Conservation (phyloP, 2,113 vertebrate species). For the Apodemus speciosus region DNA sequence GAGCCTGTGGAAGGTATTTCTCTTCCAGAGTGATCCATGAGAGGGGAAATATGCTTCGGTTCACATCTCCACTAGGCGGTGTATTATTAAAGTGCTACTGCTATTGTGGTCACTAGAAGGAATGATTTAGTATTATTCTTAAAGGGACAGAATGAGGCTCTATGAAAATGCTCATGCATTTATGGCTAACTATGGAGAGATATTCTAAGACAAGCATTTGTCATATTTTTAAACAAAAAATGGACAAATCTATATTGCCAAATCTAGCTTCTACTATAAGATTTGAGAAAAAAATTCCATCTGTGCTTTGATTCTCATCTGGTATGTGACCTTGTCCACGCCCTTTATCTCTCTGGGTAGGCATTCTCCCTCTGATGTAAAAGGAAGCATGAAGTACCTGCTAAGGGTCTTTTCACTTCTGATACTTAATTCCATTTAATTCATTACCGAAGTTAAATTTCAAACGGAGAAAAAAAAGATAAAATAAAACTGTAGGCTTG, state of each 20-base stretch:
- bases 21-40: not conserved
- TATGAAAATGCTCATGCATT: not conserved
- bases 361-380: not conserved
- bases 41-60: not conserved
- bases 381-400: not conserved
- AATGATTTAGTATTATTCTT: conserved; percentile 31
- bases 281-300: conserved; percentile 22
- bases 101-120: not conserved
- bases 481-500: not conserved
- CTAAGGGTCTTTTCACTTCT: not conserved
- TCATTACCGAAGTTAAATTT: not conserved
- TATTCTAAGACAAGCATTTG: not conserved
- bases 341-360: not conserved
- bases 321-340: not conserved
- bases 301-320: not conserved
- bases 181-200: not conserved
- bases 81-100: conserved; percentile 51
- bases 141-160: conserved; percentile 16
- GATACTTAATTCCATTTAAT: not conserved
- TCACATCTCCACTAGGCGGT: conserved; percentile 61
- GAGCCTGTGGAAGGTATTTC: conserved; percentile 41
- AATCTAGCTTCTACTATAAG: not conserved
- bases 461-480: not conserved
- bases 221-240: not conserved
- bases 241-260: not conserved